Base-by-base conservation (phyloP, 2,113 vertebrate genomes). In the Plecturocebus donacophilus region DNA sequence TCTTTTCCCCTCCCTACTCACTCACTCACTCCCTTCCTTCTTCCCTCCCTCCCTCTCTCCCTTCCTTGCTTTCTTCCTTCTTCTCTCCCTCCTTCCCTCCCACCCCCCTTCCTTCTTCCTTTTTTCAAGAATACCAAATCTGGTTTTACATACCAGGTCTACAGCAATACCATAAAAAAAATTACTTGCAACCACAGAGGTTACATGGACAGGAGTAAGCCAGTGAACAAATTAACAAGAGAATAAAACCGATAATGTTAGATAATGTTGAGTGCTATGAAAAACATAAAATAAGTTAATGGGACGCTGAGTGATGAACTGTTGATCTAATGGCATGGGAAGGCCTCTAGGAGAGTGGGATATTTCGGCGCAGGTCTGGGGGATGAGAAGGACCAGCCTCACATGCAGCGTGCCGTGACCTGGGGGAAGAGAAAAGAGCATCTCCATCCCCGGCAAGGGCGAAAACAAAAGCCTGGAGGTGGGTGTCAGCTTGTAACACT, bases 401-500 rank as follows among this genome's bases (percentile, higher is more conserved):
- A 12, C 61, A 64, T 13, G 5, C 61, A 64, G 6, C 12, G 13
- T 30, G 12, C 61, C 13, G 2, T 14, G 61, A 64, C 11, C 12
- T 64, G 12, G 27, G 61, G 27, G 27, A 64, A 64, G 61, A 64
- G 5, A 14, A 32, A 64, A 64, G 27, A 30, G 12, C 27, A 64
- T 64, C 27, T 27, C 12, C 12, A 16, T 5, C 2, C 5, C 1
- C 0, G 1, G 19, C 1, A 1, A 8, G n/a, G 66, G 47, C 27
- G 5, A 5, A 0, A 4, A 32, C 8, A 16, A 81, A 25, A 0
- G n/a, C 47, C n/a, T 58, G 2, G 56, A 61, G 17, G 23, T 1
- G 23, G 25, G 6, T 1, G 1, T 32, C 11, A 5, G 42, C 73
- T 47, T 6, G 66, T 2, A 23, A 2, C 8, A 6, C 23, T 27